phyloP scores from a whole-genome alignment of 2,888 invertebrate genomes.

The Sclerodermus sp. region DNA sequence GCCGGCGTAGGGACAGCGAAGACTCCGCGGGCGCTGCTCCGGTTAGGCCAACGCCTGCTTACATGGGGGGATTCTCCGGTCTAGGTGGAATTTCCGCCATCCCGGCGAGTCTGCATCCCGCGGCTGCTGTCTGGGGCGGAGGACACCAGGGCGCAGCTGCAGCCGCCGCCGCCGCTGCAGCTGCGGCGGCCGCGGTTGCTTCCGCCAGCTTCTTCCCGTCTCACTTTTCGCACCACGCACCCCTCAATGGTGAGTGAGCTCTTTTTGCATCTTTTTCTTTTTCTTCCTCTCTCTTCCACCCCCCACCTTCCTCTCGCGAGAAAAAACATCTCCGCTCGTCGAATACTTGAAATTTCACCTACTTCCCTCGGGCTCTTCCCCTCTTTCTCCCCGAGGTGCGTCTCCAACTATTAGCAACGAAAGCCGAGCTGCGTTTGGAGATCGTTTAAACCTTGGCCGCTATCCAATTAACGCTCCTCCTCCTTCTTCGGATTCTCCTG shows the following conservation, averaged over 20 bases:
- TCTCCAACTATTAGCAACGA: too few relatives aligned
- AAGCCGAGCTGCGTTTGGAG: too few relatives aligned
- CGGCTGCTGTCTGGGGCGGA: slow-evolving; percentile 43
- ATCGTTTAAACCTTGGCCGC: too few relatives aligned
- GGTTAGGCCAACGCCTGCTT: slow-evolving; percentile 51
- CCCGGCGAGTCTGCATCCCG: slow-evolving; percentile 40
- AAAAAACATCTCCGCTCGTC: too few relatives aligned
- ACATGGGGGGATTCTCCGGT: slow-evolving; percentile 47
- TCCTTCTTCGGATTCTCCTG: too few relatives aligned
- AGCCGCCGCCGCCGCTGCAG: slow-evolving; percentile 40
- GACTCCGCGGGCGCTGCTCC: slow-evolving; percentile 46
- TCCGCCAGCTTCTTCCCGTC: slow-evolving; percentile 47
- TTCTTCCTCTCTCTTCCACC: background rate
- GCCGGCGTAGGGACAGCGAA: slow-evolving; percentile 8
- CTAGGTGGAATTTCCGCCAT: slow-evolving; percentile 41
- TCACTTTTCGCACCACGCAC: slow-evolving; percentile 50
- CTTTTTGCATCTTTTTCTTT: background rate
- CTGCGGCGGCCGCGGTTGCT: slow-evolving; percentile 40
- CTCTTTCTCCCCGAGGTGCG: too few relatives aligned
- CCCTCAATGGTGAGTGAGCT: slow-evolving; percentile 48
- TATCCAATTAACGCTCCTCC: too few relatives aligned
- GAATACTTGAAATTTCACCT: too few relatives aligned
- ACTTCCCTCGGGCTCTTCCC: too few relatives aligned
- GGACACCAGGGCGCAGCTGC: slow-evolving; percentile 43
- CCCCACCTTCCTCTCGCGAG: too few relatives aligned